Base-by-base conservation (phyloP, 2,113 vertebrate genomes). In the Cephalophus harveyi region DNA sequence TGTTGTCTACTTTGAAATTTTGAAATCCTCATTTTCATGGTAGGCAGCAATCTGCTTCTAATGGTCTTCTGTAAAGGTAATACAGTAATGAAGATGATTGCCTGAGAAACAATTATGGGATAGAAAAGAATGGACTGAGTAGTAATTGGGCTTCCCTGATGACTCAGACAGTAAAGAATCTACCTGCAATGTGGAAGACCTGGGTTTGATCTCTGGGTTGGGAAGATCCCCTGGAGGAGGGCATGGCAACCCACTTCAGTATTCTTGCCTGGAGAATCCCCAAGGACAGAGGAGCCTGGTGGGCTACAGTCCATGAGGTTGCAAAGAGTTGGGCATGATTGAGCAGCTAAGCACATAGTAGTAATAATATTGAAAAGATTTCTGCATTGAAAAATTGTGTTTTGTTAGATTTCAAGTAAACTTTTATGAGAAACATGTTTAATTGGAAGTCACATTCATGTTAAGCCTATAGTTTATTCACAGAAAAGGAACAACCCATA, bases 401-500 rank as follows among this genome's bases (percentile, higher is more conserved):
- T 97, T 91, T 25, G 48, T 94, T 87, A 89, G 52, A 94, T 27
- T 97, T 89, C 17, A 59, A 40, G 7, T 74, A 94, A 92, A 92
- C 12, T 25, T 93, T 3, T 48, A 36, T 67, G 43, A 90, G 40
- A 67, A 81, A 78, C 91, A 5, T 76, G 7, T 81, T 83, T 54
- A 93, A n/a, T 52, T 25, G n/a, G 67, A 21, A 62, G 33, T 96
- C 19, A 79, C 59, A 78, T 48, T 59, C 46, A 43, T 55, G 52
- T 23, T 76, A 89, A 95, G 55, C 9, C 21, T 57, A 76, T 40
- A 50, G 23, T 6, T 87, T 94, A n/a, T 60, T 85, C 91, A 88
- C 7, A 23, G 15, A 19, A 90, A 84, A 90, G 16, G 6, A 93
- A 43, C 10, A 79, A 16, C 3, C 3, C 8, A 16, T 71, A 67